Conservation (phyloP, 1,140 invertebrate genomes). For the Euura lappo region DNA sequence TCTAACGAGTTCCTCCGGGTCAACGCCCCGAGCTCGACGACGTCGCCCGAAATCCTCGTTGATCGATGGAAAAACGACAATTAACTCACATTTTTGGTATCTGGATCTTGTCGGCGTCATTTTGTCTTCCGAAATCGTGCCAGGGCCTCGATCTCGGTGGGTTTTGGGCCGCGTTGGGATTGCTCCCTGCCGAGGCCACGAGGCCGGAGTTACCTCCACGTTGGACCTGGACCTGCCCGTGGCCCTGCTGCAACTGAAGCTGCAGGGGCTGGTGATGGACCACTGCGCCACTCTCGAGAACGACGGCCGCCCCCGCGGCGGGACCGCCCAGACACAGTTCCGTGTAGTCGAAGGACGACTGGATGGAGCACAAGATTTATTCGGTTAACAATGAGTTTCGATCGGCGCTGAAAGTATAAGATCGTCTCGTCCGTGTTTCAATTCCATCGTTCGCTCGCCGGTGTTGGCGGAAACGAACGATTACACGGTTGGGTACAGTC, state of each 20-base stretch:
- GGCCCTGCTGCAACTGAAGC: conserved; percentile 52
- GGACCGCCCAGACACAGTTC: conserved; percentile 76
- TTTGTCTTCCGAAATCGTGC: conserved; percentile 91
- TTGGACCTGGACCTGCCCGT: conserved; percentile 54
- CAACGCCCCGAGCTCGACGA: no score
- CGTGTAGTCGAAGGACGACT: conserved; percentile 86
- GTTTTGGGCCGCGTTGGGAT: conserved; percentile 66
- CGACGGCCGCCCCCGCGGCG: conserved; percentile 48
- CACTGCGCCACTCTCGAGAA: conserved; percentile 55
- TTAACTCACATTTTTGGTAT: conserved; percentile 96
- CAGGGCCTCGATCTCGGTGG: conserved; percentile 80
- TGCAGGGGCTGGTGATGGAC: conserved; percentile 57
- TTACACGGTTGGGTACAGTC: no score
- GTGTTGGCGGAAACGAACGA: no score
- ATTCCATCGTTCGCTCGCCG: no score
- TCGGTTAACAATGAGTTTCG: no score
- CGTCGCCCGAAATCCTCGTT: background rate
- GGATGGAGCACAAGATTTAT: conserved; percentile 38
- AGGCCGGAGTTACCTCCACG: conserved; percentile 55
- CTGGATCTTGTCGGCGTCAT: conserved; percentile 94
- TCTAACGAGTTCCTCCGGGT: background rate
- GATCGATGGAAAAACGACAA: no score
- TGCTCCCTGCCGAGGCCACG: conserved; percentile 65
- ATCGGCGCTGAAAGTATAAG: no score
- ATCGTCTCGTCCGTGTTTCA: no score